These are phyloP conservation scores for Linnaemya tessellans DNA, from an alignment of 2,888 invertebrate genomes.

Conservation along the genomic window DNA sequence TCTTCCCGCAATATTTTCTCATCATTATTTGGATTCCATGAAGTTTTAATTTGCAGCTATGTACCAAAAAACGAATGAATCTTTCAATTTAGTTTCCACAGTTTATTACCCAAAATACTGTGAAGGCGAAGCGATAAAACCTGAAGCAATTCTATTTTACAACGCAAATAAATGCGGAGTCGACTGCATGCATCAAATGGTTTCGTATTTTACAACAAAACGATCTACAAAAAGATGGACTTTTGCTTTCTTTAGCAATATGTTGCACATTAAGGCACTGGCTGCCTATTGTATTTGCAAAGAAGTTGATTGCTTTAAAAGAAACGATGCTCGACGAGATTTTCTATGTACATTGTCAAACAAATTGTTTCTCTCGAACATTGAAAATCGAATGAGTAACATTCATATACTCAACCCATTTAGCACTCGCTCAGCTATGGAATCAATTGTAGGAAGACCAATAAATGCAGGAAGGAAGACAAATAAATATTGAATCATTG, in stretches of 20 bases:
- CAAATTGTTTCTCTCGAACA: not conserved
- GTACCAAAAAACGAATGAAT: too few species aligned
- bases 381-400: not conserved
- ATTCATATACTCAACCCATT: constrained; percentile 12
- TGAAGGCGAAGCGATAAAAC: too few species aligned
- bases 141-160: not conserved
- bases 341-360: not conserved
- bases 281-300: not conserved
- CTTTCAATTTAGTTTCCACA: too few species aligned
- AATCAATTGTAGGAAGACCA: not conserved
- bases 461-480: not conserved
- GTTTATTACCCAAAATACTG: too few species aligned
- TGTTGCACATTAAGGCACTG: too few species aligned
- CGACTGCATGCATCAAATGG: constrained; percentile 8
- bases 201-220: not conserved
- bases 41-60: too few species aligned
- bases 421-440: constrained; percentile 23
- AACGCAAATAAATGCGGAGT: constrained; percentile 47
- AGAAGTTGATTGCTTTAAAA: not conserved
- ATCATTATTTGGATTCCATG: too few species aligned
- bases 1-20: too few species aligned
- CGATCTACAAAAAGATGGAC: too few species aligned
- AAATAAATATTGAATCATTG: constrained; percentile 9
- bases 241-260: too few species aligned
- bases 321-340: not conserved